phyloP scores from a whole-genome alignment of 2,888 invertebrate species.

The Sycophila texana region DNA sequence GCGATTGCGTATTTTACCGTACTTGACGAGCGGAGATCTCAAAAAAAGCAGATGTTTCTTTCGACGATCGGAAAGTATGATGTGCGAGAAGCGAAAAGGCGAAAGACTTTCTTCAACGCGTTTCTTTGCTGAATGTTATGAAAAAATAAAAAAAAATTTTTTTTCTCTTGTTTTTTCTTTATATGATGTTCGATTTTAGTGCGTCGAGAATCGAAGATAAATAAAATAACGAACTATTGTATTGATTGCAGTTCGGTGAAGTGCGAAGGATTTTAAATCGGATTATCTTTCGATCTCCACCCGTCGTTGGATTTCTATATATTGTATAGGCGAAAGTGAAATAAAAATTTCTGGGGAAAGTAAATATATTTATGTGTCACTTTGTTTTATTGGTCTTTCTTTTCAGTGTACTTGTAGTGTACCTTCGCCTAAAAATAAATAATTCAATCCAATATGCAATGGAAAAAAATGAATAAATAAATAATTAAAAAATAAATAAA shows the following conservation, averaged over 20 bases:
- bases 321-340: slow-evolving; percentile 73
- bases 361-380: slow-evolving; percentile 39
- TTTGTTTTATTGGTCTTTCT: not conserved
- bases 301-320: slow-evolving; percentile 72
- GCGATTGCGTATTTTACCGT: slow-evolving; percentile 63
- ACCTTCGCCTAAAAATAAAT: slow-evolving; percentile 6
- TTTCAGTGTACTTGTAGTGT: not conserved
- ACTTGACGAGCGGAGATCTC: slow-evolving; percentile 69
- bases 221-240: not conserved
- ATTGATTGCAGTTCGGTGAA: not conserved
- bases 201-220: not conserved
- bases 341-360: slow-evolving; percentile 72
- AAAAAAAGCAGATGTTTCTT: slow-evolving; percentile 55
- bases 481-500: too few species aligned
- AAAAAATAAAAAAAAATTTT: not conserved
- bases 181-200: slow-evolving; percentile 4
- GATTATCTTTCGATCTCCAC: slow-evolving; percentile 67
- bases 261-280: slow-evolving; percentile 5
- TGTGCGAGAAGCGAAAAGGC: not conserved
- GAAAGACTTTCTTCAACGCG: not conserved
- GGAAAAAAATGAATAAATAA: too few species aligned
- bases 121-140: too few species aligned
- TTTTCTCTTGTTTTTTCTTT: not conserved
- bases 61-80: not conserved
- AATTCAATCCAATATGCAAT: too few species aligned